Conservation (phyloP, 2,797 vertebrate species). For the Periophthalmus magnuspinnatus region DNA sequence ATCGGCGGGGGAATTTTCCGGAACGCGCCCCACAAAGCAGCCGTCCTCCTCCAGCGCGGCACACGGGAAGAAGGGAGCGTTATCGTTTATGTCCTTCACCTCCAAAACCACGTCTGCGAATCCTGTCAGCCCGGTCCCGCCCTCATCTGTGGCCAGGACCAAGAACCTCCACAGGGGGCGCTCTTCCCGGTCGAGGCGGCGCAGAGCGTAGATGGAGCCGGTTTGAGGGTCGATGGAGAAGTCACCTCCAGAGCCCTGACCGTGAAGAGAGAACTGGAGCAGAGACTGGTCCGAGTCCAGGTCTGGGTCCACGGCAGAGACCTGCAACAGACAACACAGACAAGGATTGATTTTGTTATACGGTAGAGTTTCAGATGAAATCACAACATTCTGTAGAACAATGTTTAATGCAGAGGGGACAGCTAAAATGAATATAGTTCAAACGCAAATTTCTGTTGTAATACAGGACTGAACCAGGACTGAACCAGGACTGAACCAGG, state of each 20-base stretch:
- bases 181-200: slow-evolving; percentile 83
- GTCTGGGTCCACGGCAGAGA: slow-evolving; percentile 87
- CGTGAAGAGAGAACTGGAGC: slow-evolving; percentile 85
- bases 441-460: too few species aligned
- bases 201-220: slow-evolving; percentile 80
- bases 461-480: not conserved
- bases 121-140: slow-evolving; percentile 84
- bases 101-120: slow-evolving; percentile 88
- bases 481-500: not conserved
- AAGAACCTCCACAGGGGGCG: slow-evolving; percentile 83
- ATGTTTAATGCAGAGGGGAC: too few species aligned
- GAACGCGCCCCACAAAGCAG: slow-evolving; percentile 81
- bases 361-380: too few species aligned
- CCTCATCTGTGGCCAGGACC: slow-evolving; percentile 87
- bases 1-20: slow-evolving; percentile 86
- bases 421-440: too few species aligned
- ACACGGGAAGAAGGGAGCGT: slow-evolving; percentile 84
- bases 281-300: slow-evolving; percentile 83
- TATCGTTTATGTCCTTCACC: slow-evolving; percentile 86
- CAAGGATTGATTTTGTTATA: not conserved
- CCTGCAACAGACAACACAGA: slow-evolving; percentile 63
- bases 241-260: slow-evolving; percentile 83
- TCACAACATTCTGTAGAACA: too few species aligned
- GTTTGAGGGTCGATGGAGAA: slow-evolving; percentile 84
- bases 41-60: slow-evolving; percentile 61